Evolutionary conservation across 2,113 vertebrate genomes (phyloP).

Genomic region (Anser brachyrhynchus): DNA sequence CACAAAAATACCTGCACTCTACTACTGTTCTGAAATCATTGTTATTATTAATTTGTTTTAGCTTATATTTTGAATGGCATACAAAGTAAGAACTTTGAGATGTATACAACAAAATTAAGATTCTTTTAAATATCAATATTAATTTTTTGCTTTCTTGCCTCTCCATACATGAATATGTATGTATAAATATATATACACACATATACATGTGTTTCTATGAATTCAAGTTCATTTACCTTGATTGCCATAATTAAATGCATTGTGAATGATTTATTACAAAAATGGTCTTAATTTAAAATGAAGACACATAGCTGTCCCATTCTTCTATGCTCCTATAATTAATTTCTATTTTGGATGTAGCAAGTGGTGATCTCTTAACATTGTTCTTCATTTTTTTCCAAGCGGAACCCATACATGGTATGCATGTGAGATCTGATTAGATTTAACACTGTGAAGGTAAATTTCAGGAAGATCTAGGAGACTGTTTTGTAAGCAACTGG

Average conservation of each 20-base stretch:
- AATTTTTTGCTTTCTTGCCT: neutral
- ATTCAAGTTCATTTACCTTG: neutral
- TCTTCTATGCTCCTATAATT: neutral
- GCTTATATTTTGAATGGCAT: neutral
- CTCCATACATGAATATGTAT: neutral
- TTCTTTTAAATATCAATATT: neutral
- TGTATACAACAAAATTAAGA: neutral
- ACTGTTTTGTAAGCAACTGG: constrained; percentile 21
- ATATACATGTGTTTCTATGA: neutral
- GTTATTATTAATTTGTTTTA: neutral
- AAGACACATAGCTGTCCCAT: neutral
- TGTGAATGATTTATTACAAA: neutral
- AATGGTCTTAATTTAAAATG: neutral
- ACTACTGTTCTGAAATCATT: neutral
- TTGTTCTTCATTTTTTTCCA: neutral
- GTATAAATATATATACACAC: neutral
- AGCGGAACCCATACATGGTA: neutral
- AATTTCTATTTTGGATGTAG: neutral
- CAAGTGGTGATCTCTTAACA: neutral
- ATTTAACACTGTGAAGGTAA: constrained; percentile 22
- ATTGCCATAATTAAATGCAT: neutral
- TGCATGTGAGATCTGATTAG: constrained; percentile 32
- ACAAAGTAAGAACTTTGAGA: neutral
- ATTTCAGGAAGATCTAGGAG: constrained; percentile 31
- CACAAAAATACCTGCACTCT: accelerated